Conservation (phyloP, 2,888 invertebrate species). For the Lingula anatina region DNA sequence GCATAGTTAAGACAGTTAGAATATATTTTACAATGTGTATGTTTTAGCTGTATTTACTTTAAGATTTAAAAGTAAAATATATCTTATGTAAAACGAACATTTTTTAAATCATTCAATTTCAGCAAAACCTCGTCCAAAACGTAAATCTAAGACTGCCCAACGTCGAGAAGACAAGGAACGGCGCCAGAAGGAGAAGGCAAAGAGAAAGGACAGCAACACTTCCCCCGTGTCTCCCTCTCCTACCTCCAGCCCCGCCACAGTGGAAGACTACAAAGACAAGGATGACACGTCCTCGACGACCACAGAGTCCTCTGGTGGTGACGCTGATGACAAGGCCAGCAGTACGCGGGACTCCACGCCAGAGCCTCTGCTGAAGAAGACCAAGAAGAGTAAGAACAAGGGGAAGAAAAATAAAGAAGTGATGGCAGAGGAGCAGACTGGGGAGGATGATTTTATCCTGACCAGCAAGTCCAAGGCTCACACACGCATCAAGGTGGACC, state of each 20-base stretch:
- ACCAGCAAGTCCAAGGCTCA: conserved; percentile 45
- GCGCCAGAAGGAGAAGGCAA: conserved; percentile 3
- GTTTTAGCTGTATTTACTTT: too few relatives aligned
- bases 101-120: too few relatives aligned
- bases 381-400: conserved; percentile 21
- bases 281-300: conserved; percentile 69
- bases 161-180: conserved; percentile 10
- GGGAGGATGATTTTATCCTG: conserved; percentile 41
- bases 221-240: too few relatives aligned
- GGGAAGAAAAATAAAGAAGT: conserved; percentile 18
- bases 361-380: conserved; percentile 23
- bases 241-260: too few relatives aligned
- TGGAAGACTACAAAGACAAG: conserved; percentile 52
- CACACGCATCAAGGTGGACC: conserved; percentile 38
- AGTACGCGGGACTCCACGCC: conserved; percentile 39
- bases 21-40: too few relatives aligned
- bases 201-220: conserved; percentile 1
- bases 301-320: conserved; percentile 65
- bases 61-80: too few relatives aligned
- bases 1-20: too few relatives aligned
- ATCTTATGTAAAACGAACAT: too few relatives aligned
- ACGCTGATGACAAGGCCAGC: conserved; percentile 52
- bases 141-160: background rate
- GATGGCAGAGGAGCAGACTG: too few relatives aligned
- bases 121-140: too few relatives aligned